Base-by-base conservation (phyloP, 2,888 invertebrate species). In the Ypsolopha scabrella region DNA sequence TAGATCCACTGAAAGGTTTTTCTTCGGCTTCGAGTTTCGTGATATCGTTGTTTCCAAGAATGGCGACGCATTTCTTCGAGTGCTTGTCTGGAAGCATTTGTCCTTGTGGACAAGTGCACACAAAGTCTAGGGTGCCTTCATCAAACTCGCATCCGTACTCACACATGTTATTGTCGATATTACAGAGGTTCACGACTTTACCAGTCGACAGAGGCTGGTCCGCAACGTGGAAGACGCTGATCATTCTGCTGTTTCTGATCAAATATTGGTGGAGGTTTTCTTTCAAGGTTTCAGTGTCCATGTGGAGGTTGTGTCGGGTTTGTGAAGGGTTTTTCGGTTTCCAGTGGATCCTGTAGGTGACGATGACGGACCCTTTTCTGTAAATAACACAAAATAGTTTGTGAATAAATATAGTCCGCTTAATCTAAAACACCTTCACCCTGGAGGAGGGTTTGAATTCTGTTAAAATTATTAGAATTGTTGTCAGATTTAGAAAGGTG, bases 91-190 rank as follows among this genome's bases (percentile, higher is more conserved):
- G 76, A 50, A 75, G 55, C 10, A 83, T 78, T 65, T 80, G 73
- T 36, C 88, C 88, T 41, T 75, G 70, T 8, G 90, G 89, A 67
- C 94, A 94, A 3, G 74, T 81, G 67, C 94, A 94, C 36, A 72
- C 74, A 65, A 94, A 93, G 48, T 89, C 87, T 52, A 91, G 85
- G 33, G 78, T 72, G 1, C 66, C 64, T 62, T 90, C 90, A 68
- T 93, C 90, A 63, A 92, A 94, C 51, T 80, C 75, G 68, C 94
- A 94, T 9, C 76, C 81, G 58, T 92, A 85, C 57, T 92, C 88
- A 65, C 94, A 94, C 48, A 87, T 78, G 57, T 91, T 87, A 54
- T 90, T 90, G 55, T 89, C 87, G 52, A 90, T 87, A 72, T 90
- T 88, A 70, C 92, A 94, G 53, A 88, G 71, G 72, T 93, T 90